Conservation (phyloP, 2,888 invertebrate genomes). For the Cheilosia grossa region DNA sequence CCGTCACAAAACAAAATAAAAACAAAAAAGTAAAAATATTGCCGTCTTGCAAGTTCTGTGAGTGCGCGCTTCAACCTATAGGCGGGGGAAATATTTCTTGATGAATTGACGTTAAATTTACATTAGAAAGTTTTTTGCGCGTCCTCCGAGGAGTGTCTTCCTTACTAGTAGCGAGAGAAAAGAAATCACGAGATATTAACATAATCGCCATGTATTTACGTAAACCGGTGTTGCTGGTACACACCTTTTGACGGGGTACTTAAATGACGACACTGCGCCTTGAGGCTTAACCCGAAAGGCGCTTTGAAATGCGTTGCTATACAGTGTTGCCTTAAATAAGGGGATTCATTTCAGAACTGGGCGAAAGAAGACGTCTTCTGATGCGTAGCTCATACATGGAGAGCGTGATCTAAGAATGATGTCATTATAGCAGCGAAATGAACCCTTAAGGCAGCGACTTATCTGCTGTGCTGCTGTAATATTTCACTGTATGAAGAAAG, state of each 20-base stretch:
- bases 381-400: too few species aligned
- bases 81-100: background rate
- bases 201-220: slow-evolving; percentile 7
- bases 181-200: slow-evolving; percentile 4
- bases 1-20: too few species aligned
- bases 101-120: slow-evolving; percentile 52
- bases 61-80: too few species aligned
- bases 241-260: background rate
- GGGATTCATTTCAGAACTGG: background rate
- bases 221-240: slow-evolving; percentile 8
- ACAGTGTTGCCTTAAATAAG: background rate
- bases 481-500: too few species aligned
- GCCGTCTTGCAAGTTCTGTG: background rate
- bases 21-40: background rate
- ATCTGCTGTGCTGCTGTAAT: too few species aligned
- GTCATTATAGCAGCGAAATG: too few species aligned
- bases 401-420: too few species aligned
- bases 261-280: background rate
- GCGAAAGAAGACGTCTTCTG: background rate
- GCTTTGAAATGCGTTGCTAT: background rate
- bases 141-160: background rate
- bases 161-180: background rate
- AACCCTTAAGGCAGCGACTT: too few species aligned
- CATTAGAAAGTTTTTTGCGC: slow-evolving; percentile 8
- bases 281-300: background rate